Evolutionary conservation across 2,113 vertebrate species (phyloP), one percentile per base, ranked within the genome.

Genomic region (Perca fluviatilis): DNA sequence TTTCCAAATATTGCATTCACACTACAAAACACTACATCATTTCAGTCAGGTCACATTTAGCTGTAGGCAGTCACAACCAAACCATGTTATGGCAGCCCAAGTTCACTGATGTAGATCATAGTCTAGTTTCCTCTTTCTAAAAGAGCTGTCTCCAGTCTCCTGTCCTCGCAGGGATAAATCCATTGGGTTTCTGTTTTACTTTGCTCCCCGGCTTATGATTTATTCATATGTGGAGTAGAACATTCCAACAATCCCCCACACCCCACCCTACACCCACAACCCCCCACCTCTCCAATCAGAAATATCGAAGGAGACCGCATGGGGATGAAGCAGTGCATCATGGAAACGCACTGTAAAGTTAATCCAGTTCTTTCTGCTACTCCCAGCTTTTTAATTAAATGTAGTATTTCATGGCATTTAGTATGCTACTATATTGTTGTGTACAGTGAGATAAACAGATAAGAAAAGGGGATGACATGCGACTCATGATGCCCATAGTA

Each of bases 221-320:
- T 91, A 93, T 94, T 93, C 84, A 93, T 92, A 81, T 63, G 47
- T 73, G 65, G 79, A 91, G 74, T 73, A 72, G 69, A 85, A 78
- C 76, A 82, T 90, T 85, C 78, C 71, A n/a, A 60, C 84, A 88
- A 68, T 54, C 77, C 80, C 85, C 74, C 56, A 58, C 68, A 60
- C 54, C 67, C 58, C 65, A 66, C 76, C 56, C 63, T 64, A 5
- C 58, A 81, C 82, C 76, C 80, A 40, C 62, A 85, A 71, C 70
- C 77, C 91, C 79, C 83, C 15, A 79, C 13, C 30, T 78, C 83
- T 82, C 66, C 71, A 83, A 83, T 89, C 84, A 91, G 60, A 79
- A 83, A 88, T 74, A 90, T 86, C 33, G 65, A 77, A 83, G 75
- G 25, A 60, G 78, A 50, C 33, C 7, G 13, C 2, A 51, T n/a